A percentile compares a stretch with the other conserved stretches of the same genome.
Conservation (phyloP, 2,888 invertebrate genomes). For the Cryptocheilus praepositus region DNA sequence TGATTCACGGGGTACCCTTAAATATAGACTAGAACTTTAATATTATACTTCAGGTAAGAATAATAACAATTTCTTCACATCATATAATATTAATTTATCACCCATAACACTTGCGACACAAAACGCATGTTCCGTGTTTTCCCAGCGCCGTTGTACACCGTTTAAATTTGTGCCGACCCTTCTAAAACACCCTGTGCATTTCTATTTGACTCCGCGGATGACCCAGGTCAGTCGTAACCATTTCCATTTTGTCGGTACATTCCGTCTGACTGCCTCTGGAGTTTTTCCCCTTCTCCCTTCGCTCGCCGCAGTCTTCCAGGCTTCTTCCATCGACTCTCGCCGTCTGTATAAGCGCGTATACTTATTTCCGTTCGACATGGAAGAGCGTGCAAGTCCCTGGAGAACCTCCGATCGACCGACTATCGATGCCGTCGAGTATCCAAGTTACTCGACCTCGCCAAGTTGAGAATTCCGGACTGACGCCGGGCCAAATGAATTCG, state of each 20-base stretch:
- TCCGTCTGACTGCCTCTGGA: no score
- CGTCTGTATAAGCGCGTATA: conserved; percentile 5
- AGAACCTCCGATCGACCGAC: conserved; percentile 1
- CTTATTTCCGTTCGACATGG: conserved; percentile 6
- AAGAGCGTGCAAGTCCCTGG: conserved; percentile 10
- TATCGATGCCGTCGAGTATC: neutral
- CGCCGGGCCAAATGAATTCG: neutral
- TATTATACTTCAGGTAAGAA: no score
- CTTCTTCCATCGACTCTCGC: neutral
- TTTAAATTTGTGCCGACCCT: no score
- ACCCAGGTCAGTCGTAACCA: conserved; percentile 11
- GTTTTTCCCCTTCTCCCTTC: no score
- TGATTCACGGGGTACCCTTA: no score
- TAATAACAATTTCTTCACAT: no score
- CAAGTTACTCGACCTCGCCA: neutral
- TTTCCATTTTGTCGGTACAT: conserved; percentile 7
- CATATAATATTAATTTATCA: no score
- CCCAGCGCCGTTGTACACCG: no score
- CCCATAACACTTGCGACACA: no score
- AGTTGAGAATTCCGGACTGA: neutral
- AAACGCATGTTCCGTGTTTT: no score
- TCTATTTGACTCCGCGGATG: neutral
- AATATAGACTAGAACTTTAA: no score
- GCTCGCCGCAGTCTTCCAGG: no score
- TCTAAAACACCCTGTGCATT: neutral